Base-by-base conservation (phyloP, 2,113 vertebrate species). In the Pseudorasbora parva region DNA sequence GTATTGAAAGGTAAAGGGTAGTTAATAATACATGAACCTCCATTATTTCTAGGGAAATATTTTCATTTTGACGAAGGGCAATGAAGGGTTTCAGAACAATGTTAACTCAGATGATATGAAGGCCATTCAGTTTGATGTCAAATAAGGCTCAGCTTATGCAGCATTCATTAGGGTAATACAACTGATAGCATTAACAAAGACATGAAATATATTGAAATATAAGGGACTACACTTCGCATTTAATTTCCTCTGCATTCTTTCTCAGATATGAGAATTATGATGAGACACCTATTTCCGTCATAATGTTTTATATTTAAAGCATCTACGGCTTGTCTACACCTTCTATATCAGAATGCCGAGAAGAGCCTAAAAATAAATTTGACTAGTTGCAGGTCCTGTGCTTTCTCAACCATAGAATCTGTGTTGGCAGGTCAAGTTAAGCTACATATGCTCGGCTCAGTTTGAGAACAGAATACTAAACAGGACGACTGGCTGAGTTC, bases 11-110 rank as follows among this genome's bases (percentile, higher is more conserved):
- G 47, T 49, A 49, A 49, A 49, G 47, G 59, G 87, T 73, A 82
- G 82, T 75, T 79, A 81, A 85, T 91, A 91, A 86, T 33, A 71
- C 66, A 33, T 88, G 87, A 91, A 91, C 87, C 89, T 86, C 51
- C 82, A 86, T 85, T 49, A 68, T 81, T 89, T 74, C 86, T 88
- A 27, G 83, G 86, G 86, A 82, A 83, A 71, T 84, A 91, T 90
- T 85, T 89, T 89, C 78, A 60, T 84, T 92, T 89, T 87, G 59
- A 87, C 87, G 86, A 74, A 80, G 88, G 89, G 91, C 89, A 92
- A 91, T 91, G 89, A 90, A 85, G 88, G 90, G 91, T 94, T 90
- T 91, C 82, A 82, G 84, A 88, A 85, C 89, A 86, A 84, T 88
- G 87, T 89, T 90, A 90, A 80, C 78, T 91, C 90, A 92, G 90